Conservation (phyloP, 1,140 invertebrate genomes). For the Myzus persicae region DNA sequence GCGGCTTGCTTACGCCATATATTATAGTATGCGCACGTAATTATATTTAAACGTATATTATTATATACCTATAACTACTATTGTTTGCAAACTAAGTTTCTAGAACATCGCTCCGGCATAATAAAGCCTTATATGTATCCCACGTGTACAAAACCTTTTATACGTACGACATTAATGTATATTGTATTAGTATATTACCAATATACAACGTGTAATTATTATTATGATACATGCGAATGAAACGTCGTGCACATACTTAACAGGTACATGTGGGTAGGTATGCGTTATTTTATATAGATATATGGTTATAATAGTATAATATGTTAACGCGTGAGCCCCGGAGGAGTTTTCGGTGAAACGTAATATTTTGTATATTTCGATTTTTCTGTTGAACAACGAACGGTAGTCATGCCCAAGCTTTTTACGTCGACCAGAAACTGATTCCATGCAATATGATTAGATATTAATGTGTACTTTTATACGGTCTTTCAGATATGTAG, state of each 20-base stretch:
- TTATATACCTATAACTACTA: not conserved
- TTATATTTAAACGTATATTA: not conserved
- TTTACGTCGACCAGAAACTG: not conserved
- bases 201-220: not conserved
- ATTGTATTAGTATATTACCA: slow-evolving; percentile 2
- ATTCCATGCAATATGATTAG: not conserved
- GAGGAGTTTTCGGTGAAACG: not conserved
- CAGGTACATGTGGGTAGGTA: not conserved
- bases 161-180: not conserved
- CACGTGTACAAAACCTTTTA: not conserved
- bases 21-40: not conserved
- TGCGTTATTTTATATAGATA: too few relatives aligned
- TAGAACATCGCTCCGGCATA: not conserved
- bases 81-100: slow-evolving; percentile 4
- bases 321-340: too few relatives aligned
- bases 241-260: not conserved
- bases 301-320: too few relatives aligned
- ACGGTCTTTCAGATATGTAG: not conserved
- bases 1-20: not conserved
- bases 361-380: not conserved
- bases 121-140: not conserved
- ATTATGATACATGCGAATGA: not conserved
- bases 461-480: not conserved
- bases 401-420: too few relatives aligned
- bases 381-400: not conserved